Conservation (phyloP, 2,113 vertebrate genomes). For the Sebastes schlegelii region DNA sequence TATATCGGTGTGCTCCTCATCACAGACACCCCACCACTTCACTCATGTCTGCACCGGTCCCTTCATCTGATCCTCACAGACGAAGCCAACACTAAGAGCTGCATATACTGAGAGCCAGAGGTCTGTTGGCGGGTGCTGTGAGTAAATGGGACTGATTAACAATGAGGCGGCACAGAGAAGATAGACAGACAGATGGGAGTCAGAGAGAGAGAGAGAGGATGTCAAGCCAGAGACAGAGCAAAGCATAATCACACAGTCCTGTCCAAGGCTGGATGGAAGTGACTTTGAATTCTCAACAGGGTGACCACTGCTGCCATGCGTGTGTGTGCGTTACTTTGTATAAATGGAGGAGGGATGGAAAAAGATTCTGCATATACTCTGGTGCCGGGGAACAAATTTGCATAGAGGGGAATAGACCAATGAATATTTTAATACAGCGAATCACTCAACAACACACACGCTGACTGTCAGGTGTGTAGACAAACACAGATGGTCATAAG, state of each 20-base stretch:
- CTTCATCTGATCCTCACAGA: conserved; percentile 19
- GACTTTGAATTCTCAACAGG: conserved; percentile 26
- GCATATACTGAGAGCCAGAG: conserved; percentile 37
- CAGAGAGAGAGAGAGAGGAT: background rate
- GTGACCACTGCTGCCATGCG: background rate
- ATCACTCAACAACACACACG: background rate
- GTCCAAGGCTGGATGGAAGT: conserved; percentile 17
- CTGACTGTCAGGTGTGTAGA: background rate
- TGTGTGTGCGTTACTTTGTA: background rate
- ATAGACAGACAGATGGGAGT: conserved; percentile 22
- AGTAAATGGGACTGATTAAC: conserved; percentile 44
- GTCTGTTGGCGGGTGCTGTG: conserved; percentile 9
- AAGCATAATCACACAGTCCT: conserved; percentile 21
- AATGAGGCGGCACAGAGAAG: conserved; percentile 22
- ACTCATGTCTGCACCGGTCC: background rate
- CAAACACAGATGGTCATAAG: background rate
- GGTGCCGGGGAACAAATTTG: conserved; percentile 5
- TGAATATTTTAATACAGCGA: conserved; percentile 23
- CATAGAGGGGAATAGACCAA: background rate
- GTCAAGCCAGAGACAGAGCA: conserved; percentile 10
- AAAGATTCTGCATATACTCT: background rate
- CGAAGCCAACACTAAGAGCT: conserved; percentile 10
- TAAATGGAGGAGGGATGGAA: background rate
- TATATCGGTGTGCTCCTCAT: background rate
- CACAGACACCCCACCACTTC: background rate